Evolutionary conservation across 1,140 invertebrate species (phyloP).

Genomic region (Teleogryllus occipitalis): DNA sequence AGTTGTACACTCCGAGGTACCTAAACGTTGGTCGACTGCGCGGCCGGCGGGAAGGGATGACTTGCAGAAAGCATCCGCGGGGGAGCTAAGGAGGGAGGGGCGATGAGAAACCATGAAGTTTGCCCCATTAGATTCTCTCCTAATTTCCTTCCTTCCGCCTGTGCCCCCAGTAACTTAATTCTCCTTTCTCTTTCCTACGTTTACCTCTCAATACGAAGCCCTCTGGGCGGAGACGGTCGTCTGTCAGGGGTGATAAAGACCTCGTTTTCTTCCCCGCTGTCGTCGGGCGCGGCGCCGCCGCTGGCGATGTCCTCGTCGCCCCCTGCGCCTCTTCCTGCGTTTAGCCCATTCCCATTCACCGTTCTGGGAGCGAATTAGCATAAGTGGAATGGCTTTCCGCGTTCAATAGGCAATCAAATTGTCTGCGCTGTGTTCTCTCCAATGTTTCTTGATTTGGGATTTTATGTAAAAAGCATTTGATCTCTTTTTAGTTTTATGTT

Average conservation of each 20-base stretch:
- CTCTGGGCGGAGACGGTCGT: not conserved
- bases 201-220: not conserved
- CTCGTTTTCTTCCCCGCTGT: not conserved
- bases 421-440: too few relatives aligned
- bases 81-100: not conserved
- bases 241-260: not conserved
- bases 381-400: too few relatives aligned
- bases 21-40: not conserved
- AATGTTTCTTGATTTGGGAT: too few relatives aligned
- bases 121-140: constrained; percentile 3
- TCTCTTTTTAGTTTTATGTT: too few relatives aligned
- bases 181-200: not conserved
- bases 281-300: too few relatives aligned
- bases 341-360: too few relatives aligned
- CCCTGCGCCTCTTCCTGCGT: too few relatives aligned
- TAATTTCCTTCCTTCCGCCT: constrained; percentile 1
- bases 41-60: not conserved
- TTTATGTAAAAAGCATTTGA: too few relatives aligned
- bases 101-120: constrained; percentile 1
- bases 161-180: not conserved
- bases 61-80: not conserved
- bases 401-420: too few relatives aligned
- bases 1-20: not conserved
- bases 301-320: too few relatives aligned
- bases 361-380: too few relatives aligned